A percentile compares a stretch with the other conserved stretches of the same genome.
These are phyloP conservation scores for Chloropsis hardwickii DNA, from an alignment of 2,113 vertebrate species.

Conservation along the genomic window DNA sequence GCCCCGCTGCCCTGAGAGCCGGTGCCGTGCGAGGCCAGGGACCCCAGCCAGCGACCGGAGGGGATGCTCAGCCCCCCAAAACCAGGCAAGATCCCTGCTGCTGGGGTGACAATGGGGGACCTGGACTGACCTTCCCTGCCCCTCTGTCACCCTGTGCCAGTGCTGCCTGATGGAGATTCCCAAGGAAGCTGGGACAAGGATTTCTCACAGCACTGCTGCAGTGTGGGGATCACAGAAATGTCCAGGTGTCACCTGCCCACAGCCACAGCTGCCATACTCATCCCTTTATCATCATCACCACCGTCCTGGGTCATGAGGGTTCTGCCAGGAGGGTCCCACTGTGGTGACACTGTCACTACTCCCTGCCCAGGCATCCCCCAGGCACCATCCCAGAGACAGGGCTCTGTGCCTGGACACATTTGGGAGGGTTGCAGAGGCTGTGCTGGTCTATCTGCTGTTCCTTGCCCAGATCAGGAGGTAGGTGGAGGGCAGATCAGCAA, in stretches of 20 bases:
- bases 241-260: background rate
- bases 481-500: background rate
- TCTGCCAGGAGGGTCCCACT: background rate
- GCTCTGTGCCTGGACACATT: background rate
- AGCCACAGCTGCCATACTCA: background rate
- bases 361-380: background rate
- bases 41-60: background rate
- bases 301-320: accelerated
- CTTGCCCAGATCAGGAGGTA: background rate
- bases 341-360: background rate
- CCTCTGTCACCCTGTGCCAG: background rate
- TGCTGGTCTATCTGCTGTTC: background rate
- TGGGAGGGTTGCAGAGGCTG: background rate
- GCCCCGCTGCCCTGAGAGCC: accelerated
- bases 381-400: background rate
- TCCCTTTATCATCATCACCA: background rate
- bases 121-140: accelerated
- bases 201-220: background rate
- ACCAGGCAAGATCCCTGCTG: background rate
- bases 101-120: background rate
- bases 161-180: background rate
- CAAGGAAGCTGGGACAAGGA: background rate
- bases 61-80: too few species aligned
- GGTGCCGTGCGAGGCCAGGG: background rate
- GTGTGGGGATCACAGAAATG: background rate